Evolutionary conservation across 2,888 invertebrate species (phyloP).

Genomic region (Drosophila helvetica): DNA sequence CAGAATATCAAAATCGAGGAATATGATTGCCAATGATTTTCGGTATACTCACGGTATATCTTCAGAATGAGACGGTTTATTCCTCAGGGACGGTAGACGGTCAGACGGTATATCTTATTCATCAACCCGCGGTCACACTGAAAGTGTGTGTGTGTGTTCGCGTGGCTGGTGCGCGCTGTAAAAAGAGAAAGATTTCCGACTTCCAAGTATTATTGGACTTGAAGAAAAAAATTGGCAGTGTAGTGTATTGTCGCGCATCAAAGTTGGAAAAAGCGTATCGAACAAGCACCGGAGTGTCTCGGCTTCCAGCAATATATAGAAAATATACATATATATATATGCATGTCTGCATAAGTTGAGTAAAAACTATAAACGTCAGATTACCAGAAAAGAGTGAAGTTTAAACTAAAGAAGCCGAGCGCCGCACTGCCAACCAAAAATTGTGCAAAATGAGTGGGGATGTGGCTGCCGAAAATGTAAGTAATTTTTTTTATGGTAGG

Average conservation of each 20-base stretch:
- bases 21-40: too few relatives aligned
- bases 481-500: slow-evolving; percentile 65
- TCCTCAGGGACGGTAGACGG: too few relatives aligned
- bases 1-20: too few relatives aligned
- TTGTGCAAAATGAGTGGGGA: slow-evolving; percentile 81
- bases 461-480: slow-evolving; percentile 81
- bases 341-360: background rate
- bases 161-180: slow-evolving; percentile 65
- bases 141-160: slow-evolving; percentile 55
- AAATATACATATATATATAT: background rate
- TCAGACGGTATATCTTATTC: too few relatives aligned
- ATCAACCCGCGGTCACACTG: background rate
- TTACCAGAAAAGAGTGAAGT: slow-evolving; percentile 49
- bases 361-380: background rate
- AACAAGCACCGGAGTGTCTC: background rate
- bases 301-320: background rate
- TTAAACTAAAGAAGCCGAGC: slow-evolving; percentile 55
- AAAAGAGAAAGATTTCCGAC: slow-evolving; percentile 10
- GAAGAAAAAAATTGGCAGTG: slow-evolving; percentile 50
- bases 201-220: slow-evolving; percentile 50
- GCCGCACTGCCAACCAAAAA: slow-evolving; percentile 69
- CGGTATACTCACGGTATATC: too few relatives aligned
- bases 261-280: slow-evolving; percentile 13
- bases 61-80: too few relatives aligned
- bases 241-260: slow-evolving; percentile 42